Base-by-base conservation (phyloP, 2,113 vertebrate genomes). In the Uropsilus gracilis region DNA sequence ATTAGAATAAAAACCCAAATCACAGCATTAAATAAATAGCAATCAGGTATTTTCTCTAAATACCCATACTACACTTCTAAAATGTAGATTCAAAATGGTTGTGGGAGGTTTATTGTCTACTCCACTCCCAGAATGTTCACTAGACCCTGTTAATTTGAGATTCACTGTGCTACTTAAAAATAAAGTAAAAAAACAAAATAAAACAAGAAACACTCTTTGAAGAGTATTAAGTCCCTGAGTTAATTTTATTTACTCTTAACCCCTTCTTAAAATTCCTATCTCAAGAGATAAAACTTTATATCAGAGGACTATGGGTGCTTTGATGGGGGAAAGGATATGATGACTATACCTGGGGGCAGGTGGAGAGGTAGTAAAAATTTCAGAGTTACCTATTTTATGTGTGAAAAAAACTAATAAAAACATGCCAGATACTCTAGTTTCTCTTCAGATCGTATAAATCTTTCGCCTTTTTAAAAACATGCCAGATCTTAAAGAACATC, bases 161-260 rank as follows among this genome's bases (percentile, higher is more conserved):
- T 78, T 90, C 84, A 93, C 37, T 46, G 10, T 55, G 42, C 30
- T 53, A 88, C 34, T 84, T 64, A 84, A 88, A 86, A 85, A 66
- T 30, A 91, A 94, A 95, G 92, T 22, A 17, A 88, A 88, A 42
- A n/a, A 18, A 63, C 4, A 63, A 63, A 12, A 63, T 32, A 26
- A 76, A 90, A 75, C 8, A 55, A 83, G 86, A 92, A 71, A 37
- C 1, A 81, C 2, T 4, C 32, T 53, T 71, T 50, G 55, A 72
- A 94, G 87, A 90, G 39, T 57, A 69, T 73, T 80, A 92, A 88
- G 20, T 10, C 11, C 34, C 30, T n/a, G 90, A 71, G 32, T 94
- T 91, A 91, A 73, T 88, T 94, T 86, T 59, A 84, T 39, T 89
- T 96, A 8, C 71, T 71, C 69, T 89, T 76, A 93, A 94, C 77